Base-by-base conservation (phyloP, 1,140 invertebrate genomes). In the Bombus waltoni region DNA sequence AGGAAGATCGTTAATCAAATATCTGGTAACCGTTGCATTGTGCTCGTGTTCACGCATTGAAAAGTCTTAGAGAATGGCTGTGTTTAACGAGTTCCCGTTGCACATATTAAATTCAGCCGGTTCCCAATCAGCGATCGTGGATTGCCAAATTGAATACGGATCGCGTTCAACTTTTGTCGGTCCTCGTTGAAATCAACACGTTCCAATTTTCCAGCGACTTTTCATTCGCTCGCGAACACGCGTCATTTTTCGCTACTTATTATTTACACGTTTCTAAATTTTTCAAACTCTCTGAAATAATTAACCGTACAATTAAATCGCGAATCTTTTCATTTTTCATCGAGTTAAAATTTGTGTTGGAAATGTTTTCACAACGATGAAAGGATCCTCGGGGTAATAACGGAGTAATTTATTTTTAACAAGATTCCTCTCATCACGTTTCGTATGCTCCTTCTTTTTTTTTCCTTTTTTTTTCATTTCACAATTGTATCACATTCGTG, bases 1-100 rank as follows among this genome's bases (percentile, higher is more conserved):
- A 89, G 80, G 38, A 73, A 38, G 70, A 72, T 89, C 88, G 79
- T 89, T 89, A 87, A 89, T 89, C 84, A 83, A 80, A 89, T 86
- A 88, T 87, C 87, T 86, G 88, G 78, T 83, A 88, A 88, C 82
- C 68, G 66, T 70, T 3, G 38, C 83, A 86, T 86, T 85, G 88
- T 85, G 73, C 77, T 82, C 15, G 81, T 75, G 42, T 6, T 6
- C 78, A 44, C 44, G 44, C 70, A 32, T 38, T 66, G 77, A 83
- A 81, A 88, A 82, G 66, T 89, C 65, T 32, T 44, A 25, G 76
- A 62, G 59, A 57, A 18, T 40, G 10, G 15, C 10, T 25, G 0
- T 15, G 42, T 76, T 71, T 53, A 66, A 83, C 57, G 72, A 66
- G 42, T 66, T 83, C 32, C 72, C 13, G 25, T 75, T 1, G 18